A percentile compares a stretch with the other conserved stretches of the same genome.
These are phyloP conservation scores for Syngnathoides biaculeatus DNA, from an alignment of 2,113 vertebrate species.

Conservation along the genomic window DNA sequence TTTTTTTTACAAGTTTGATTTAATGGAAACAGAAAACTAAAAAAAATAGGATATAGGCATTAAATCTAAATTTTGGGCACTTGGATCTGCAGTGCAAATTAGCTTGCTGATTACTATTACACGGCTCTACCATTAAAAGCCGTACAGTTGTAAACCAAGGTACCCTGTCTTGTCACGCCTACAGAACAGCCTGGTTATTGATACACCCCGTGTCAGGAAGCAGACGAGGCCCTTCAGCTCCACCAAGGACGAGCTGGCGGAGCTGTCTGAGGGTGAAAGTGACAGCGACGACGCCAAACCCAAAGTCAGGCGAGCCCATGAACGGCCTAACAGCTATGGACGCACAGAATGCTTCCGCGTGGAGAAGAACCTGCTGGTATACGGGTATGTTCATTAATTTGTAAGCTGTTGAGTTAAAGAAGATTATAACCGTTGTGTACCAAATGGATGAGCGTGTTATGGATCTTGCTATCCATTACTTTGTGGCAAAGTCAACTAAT, in stretches of 20 bases:
- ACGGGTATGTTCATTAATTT: constrained; percentile 77
- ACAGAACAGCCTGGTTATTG: constrained; percentile 98
- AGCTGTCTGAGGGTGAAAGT: constrained; percentile 92
- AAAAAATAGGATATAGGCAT: not conserved
- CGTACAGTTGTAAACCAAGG: not conserved
- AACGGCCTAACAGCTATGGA: constrained; percentile 89
- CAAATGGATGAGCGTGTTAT: too few relatives aligned
- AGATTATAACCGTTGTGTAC: too few relatives aligned
- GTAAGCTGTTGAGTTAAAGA: not conserved
- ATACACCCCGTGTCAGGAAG: constrained; percentile 94
- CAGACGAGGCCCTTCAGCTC: constrained; percentile 95
- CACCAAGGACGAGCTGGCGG: constrained; percentile 93
- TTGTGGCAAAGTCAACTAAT: too few relatives aligned
- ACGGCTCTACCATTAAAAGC: not conserved
- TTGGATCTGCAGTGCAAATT: too few relatives aligned
- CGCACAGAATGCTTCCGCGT: constrained; percentile 97
- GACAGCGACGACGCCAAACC: constrained; percentile 88
- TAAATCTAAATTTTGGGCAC: too few relatives aligned
- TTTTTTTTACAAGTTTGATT: too few relatives aligned
- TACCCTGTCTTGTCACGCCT: not conserved
- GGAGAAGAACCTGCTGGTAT: constrained; percentile 96
- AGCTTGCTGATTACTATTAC: not conserved
- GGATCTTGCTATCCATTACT: too few relatives aligned
- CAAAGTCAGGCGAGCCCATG: constrained; percentile 86
- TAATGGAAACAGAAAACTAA: not conserved